Conservation (phyloP, 2,888 invertebrate species). For the Octonoba sinensis region DNA sequence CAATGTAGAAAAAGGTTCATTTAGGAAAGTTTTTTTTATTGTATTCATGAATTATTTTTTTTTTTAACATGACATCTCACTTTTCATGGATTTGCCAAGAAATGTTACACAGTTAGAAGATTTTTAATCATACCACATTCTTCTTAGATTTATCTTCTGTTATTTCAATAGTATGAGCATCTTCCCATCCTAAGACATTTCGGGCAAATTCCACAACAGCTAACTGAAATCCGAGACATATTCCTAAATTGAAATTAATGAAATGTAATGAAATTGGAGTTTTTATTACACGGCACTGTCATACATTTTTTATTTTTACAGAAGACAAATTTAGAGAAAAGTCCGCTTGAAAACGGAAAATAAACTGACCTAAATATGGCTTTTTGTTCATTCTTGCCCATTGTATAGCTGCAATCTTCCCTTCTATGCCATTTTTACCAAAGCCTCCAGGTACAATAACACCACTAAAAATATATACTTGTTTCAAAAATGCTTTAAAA, state of each 20-base stretch:
- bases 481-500: background rate
- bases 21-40: too few relatives aligned
- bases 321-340: background rate
- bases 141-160: constrained; percentile 75
- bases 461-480: constrained; percentile 77
- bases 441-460: constrained; percentile 98
- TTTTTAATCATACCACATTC: constrained; percentile 79
- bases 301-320: background rate
- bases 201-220: constrained; percentile 95
- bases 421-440: constrained; percentile 94
- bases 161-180: constrained; percentile 90
- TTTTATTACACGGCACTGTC: background rate
- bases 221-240: constrained; percentile 97
- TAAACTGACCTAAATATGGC: constrained; percentile 84
- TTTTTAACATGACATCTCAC: too few relatives aligned
- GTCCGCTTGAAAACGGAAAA: background rate
- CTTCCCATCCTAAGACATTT: constrained; percentile 82
- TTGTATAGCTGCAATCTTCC: constrained; percentile 91
- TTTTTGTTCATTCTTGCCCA: constrained; percentile 92
- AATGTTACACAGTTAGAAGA: constrained; percentile 74
- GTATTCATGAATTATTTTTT: too few relatives aligned
- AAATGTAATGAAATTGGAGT: background rate
- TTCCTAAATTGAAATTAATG: constrained; percentile 71
- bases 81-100: too few relatives aligned
- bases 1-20: too few relatives aligned